Evolutionary conservation across 2,888 invertebrate species (phyloP).

Genomic region (Xestia c-nigrum): DNA sequence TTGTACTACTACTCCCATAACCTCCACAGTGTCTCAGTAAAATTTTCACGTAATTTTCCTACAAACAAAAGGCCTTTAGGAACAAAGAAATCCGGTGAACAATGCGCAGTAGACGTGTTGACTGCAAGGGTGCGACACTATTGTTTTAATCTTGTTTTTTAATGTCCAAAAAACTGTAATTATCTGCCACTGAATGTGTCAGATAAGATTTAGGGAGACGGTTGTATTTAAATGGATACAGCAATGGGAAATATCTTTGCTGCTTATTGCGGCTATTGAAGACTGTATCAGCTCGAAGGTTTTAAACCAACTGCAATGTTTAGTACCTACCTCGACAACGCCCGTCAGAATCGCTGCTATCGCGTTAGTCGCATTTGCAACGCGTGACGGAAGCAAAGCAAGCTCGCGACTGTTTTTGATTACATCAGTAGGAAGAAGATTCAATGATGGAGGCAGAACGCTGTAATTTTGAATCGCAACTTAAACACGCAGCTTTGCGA

Average conservation of each 20-base stretch:
- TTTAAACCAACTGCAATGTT: background rate
- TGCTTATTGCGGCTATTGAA: background rate
- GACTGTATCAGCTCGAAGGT: background rate
- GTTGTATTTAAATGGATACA: background rate
- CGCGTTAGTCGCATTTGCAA: background rate
- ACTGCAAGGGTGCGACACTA: constrained; percentile 69
- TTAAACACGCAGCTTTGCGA: background rate
- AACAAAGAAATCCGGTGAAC: constrained; percentile 74
- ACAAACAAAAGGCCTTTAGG: constrained; percentile 73
- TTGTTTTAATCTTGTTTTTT: constrained; percentile 64
- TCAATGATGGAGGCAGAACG: background rate
- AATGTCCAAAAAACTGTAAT: constrained; percentile 61
- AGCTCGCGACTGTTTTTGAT: background rate
- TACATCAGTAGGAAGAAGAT: background rate
- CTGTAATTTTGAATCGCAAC: background rate
- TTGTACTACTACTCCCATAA: constrained; percentile 18
- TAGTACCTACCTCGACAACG: background rate
- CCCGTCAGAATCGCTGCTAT: background rate
- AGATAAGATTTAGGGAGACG: constrained; percentile 2
- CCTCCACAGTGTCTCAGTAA: constrained; percentile 55
- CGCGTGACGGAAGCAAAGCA: background rate
- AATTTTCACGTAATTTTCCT: constrained; percentile 79
- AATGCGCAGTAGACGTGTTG: constrained; percentile 70
- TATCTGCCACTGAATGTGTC: constrained; percentile 33
- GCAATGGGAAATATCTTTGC: background rate